These are phyloP conservation scores for Onchidella celtica DNA, from an alignment of 2,888 invertebrate species.

Conservation along the genomic window DNA sequence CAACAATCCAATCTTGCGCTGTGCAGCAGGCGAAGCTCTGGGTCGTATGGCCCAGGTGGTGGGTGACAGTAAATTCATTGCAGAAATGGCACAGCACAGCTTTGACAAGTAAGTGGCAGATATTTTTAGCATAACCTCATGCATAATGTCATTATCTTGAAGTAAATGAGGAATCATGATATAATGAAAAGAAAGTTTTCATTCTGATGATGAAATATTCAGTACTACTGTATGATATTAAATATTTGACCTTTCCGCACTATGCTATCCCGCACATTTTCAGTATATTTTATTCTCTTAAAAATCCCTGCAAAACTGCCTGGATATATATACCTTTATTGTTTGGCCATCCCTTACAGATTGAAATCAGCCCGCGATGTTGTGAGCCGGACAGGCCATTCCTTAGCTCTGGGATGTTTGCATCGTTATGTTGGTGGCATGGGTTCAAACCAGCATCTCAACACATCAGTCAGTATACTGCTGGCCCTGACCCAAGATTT, in stretches of 20 bases:
- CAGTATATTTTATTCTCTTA: too few relatives aligned
- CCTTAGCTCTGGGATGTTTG: conserved; percentile 95
- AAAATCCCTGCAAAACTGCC: too few relatives aligned
- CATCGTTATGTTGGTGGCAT: conserved; percentile 97
- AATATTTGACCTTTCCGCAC: too few relatives aligned
- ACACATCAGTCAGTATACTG: conserved; percentile 95
- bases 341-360: too few relatives aligned
- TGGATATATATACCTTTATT: too few relatives aligned
- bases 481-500: conserved; percentile 96
- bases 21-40: conserved; percentile 96
- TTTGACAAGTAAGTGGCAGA: conserved; percentile 86
- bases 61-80: conserved; percentile 91
- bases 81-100: conserved; percentile 92
- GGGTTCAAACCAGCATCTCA: conserved; percentile 96
- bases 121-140: too few relatives aligned
- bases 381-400: conserved; percentile 90
- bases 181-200: too few relatives aligned
- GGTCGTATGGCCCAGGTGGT: conserved; percentile 96
- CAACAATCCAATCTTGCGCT: conserved; percentile 86
- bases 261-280: too few relatives aligned
- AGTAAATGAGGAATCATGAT: too few relatives aligned
- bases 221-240: too few relatives aligned
- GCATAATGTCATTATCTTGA: neutral
- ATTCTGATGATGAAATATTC: too few relatives aligned
- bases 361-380: conserved; percentile 93